Conservation (phyloP, 37 sponge, comb jelly and placozoan species). For the Theonella swinhoei region DNA sequence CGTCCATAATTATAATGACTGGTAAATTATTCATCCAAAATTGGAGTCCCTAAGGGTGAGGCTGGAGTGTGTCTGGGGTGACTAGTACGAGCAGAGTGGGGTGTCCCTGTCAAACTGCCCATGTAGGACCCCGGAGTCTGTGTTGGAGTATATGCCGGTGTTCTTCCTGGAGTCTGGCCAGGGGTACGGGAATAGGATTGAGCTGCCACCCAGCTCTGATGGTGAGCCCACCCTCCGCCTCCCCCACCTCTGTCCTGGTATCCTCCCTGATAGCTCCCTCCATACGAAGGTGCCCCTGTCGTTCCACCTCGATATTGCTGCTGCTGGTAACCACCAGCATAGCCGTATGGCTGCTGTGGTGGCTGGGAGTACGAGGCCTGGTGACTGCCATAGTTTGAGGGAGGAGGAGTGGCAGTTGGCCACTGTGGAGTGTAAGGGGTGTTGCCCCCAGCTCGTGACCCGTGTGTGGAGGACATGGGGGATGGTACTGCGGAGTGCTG, state of each 20-base stretch:
- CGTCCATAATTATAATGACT: too few species aligned
- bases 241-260: not conserved
- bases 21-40: slow-evolving; percentile 5
- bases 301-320: not conserved
- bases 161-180: slow-evolving; percentile 45
- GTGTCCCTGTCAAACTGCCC: not conserved
- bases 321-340: not conserved
- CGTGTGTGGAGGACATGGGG: not conserved
- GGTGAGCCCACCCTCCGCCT: slow-evolving; percentile 10
- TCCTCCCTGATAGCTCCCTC: not conserved
- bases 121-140: slow-evolving; percentile 15
- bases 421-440: slow-evolving; percentile 71
- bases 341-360: not conserved
- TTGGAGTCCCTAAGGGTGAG: not conserved
- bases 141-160: slow-evolving; percentile 23
- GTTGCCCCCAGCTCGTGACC: not conserved
- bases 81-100: not conserved
- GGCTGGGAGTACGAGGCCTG: slow-evolving; percentile 9
- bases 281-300: not conserved
- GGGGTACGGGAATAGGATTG: not conserved
- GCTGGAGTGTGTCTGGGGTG: not conserved
- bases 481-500: slow-evolving; percentile 8
- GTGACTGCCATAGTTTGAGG: slow-evolving; percentile 3
- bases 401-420: slow-evolving; percentile 2
- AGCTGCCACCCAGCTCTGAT: not conserved